phyloP scores from a whole-genome alignment of 2,113 vertebrate genomes.

The Dasyprocta punctata region DNA sequence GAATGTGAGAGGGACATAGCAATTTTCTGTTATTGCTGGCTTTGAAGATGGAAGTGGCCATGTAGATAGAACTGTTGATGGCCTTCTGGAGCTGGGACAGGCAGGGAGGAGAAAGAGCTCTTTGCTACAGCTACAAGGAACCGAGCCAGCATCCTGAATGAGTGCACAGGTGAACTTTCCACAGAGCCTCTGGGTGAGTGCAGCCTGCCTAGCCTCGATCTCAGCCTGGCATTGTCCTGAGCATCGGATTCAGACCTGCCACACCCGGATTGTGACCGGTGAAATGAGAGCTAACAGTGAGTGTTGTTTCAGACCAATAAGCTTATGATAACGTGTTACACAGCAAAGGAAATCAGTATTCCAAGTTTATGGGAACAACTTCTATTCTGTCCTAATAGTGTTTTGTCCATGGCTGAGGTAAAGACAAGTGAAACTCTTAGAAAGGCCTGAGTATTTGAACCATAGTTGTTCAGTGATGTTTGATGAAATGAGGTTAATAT shows the following conservation, averaged over 20 bases:
- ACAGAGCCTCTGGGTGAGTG: not conserved
- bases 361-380: not conserved
- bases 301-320: not conserved
- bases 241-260: not conserved
- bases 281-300: not conserved
- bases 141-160: not conserved
- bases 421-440: not conserved
- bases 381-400: not conserved
- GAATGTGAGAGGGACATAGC: not conserved
- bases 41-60: not conserved
- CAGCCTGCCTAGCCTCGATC: not conserved
- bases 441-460: not conserved
- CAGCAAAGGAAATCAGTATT: not conserved
- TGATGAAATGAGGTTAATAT: not conserved
- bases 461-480: not conserved
- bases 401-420: not conserved
- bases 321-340: not conserved
- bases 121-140: not conserved
- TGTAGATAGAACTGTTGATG: not conserved
- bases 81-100: not conserved
- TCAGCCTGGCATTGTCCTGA: not conserved
- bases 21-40: not conserved
- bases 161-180: not conserved
- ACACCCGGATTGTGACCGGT: not conserved
- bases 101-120: not conserved